Percentiles rank a stretch among this genome's conserved stretches.
These are phyloP conservation scores for Drosophila trapezifrons DNA, from an alignment of 1,140 invertebrate species.

Conservation along the genomic window DNA sequence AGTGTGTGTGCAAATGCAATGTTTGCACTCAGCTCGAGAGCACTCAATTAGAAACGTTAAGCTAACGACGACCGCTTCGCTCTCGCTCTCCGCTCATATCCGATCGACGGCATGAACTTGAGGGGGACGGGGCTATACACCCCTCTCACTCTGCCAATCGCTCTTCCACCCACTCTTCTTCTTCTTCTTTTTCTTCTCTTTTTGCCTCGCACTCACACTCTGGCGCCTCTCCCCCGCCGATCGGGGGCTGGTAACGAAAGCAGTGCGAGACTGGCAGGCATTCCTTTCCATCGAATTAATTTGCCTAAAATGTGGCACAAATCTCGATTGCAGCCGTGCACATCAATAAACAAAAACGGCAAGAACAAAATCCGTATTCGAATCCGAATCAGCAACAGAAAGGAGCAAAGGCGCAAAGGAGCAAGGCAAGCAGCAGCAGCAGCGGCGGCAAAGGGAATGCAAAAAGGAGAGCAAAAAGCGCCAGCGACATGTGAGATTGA, in stretches of 20 bases:
- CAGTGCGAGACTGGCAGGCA: slow-evolving; percentile 3
- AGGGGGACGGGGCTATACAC: slow-evolving; percentile 19
- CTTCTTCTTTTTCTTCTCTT: not conserved
- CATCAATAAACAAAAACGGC: slow-evolving; percentile 46
- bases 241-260: not conserved
- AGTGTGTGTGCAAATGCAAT: slow-evolving; percentile 28
- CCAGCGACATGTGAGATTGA: slow-evolving; percentile 68
- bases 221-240: not conserved
- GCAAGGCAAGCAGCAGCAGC: slow-evolving; percentile 19
- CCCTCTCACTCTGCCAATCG: slow-evolving; percentile 12
- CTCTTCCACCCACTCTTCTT: not conserved
- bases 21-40: slow-evolving; percentile 45
- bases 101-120: slow-evolving; percentile 20
- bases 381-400: slow-evolving; percentile 19
- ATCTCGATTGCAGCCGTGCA: slow-evolving; percentile 47
- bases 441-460: slow-evolving; percentile 12
- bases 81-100: slow-evolving; percentile 28
- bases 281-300: slow-evolving; percentile 57
- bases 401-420: slow-evolving; percentile 34
- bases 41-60: slow-evolving; percentile 52
- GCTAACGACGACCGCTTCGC: slow-evolving; percentile 29
- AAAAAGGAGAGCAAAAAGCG: slow-evolving; percentile 27
- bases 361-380: slow-evolving; percentile 12
- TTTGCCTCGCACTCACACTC: not conserved
- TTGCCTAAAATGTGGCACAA: slow-evolving; percentile 72